Evolutionary conservation across 2,797 vertebrate species (phyloP).

Genomic region (Buphagus erythrorhynchus): DNA sequence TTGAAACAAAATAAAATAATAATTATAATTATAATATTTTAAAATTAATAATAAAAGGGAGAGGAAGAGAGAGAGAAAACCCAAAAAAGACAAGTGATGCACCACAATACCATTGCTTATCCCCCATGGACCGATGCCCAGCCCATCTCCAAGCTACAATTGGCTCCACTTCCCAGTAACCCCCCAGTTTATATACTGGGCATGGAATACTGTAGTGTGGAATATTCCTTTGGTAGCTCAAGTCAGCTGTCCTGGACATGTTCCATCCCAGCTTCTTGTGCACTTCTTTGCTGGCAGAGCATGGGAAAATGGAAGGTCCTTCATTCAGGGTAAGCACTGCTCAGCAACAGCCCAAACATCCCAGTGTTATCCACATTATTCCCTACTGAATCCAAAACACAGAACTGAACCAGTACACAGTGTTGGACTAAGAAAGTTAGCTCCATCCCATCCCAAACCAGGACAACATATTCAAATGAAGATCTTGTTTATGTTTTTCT

Average conservation of each 20-base stretch:
- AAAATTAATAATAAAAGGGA: not conserved
- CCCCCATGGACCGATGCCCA: not conserved
- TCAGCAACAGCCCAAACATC: not conserved
- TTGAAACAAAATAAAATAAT: not conserved
- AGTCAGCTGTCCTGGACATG: not conserved
- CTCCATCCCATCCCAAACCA: not conserved
- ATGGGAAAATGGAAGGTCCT: not conserved
- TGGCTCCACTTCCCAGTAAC: not conserved
- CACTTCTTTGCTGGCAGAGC: not conserved
- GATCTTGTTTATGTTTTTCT: not conserved
- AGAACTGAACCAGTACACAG: too few relatives aligned
- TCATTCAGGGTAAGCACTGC: not conserved
- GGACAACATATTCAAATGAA: not conserved
- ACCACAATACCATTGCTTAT: not conserved
- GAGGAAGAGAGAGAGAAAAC: not conserved
- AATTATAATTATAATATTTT: not conserved
- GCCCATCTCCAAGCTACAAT: fast-evolving
- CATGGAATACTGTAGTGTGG: not conserved
- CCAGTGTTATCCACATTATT: not conserved
- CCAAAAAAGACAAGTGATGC: not conserved
- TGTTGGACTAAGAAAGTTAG: not conserved
- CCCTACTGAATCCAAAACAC: not conserved
- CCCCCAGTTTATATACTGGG: not conserved
- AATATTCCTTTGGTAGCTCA: not conserved
- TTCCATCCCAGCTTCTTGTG: not conserved